Conservation (phyloP, 1,140 invertebrate genomes). For the Drosophila paulistorum region DNA sequence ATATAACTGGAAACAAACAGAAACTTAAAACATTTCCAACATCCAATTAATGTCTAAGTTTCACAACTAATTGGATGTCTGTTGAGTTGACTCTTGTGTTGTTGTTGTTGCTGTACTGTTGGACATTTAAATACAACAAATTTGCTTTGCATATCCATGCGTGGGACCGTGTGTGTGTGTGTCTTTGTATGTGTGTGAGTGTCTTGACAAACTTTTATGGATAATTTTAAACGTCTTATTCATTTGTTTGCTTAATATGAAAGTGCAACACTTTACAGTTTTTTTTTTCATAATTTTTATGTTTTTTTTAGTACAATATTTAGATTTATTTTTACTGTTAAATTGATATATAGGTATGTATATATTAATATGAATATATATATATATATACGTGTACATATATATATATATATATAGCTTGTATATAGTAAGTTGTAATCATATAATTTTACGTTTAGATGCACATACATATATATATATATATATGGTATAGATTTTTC, state of each 20-base stretch:
- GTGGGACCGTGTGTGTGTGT: constrained; percentile 14
- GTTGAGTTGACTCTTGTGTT: constrained; percentile 15
- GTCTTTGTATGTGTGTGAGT: constrained; percentile 28
- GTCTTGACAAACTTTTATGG: constrained; percentile 47
- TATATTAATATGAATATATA: constrained; percentile 71
- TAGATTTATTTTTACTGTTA: constrained; percentile 80
- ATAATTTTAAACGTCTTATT: constrained; percentile 49
- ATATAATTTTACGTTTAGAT: constrained; percentile 69
- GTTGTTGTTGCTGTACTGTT: constrained; percentile 30
- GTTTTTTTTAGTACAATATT: constrained; percentile 74
- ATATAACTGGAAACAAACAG: constrained; percentile 44
- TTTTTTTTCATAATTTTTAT: constrained; percentile 28
- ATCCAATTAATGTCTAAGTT: constrained; percentile 33
- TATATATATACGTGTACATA: constrained; percentile 45
- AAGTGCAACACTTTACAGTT: constrained; percentile 70
- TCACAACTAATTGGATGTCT: constrained; percentile 38
- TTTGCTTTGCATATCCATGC: background rate
- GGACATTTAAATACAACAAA: constrained; percentile 49
- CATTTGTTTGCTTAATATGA: constrained; percentile 41
- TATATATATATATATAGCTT: constrained; percentile 67
- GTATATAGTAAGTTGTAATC: constrained; percentile 66
- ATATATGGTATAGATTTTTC: constrained; percentile 45
- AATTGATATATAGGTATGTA: constrained; percentile 70
- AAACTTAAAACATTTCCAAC: constrained; percentile 35
- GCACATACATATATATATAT: constrained; percentile 62